Evolutionary conservation across 1,140 invertebrate genomes (phyloP), one percentile per base, ranked within the genome.

Genomic region (Parapsyche elsis): DNA sequence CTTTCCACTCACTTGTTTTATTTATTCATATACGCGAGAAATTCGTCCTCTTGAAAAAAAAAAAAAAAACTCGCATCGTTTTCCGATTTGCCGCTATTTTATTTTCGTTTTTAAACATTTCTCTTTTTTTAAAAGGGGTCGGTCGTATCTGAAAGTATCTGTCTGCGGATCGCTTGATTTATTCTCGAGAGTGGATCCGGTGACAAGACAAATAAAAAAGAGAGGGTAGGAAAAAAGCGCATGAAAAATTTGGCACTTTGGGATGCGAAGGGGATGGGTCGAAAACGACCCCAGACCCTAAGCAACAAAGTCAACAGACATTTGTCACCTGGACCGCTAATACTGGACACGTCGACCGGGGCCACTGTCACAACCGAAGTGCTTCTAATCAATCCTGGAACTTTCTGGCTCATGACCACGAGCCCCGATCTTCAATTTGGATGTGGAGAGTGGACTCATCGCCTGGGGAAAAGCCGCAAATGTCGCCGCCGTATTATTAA

Each of bases 231-330:
- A 67, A 49, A 73, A 73, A 46, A 73, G 45, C 14, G 45, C 71
- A 49, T 73, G 71, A 73, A 73, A 73, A 73, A 73, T 73, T 45
- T 38, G n/a, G 7, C 45, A 45, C 38, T 71, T 46, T 38, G 45
- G n/a, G 24, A 4, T 38, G 30, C 30, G 30, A 1, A 38, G 7
- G 30, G 30, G 30, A 5, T 21, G 24, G 19, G 61, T 23, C 61
- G 61, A 67, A 46, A 53, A 53, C 49, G 61, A 23, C 24, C 61
- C 49, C 2, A 53, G 30, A 38, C 30, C 30, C 30, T 67, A 46
- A 46, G 71, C 71, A 73, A 73, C 71, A 73, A 46, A 73, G 71
- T 73, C 71, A 73, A 73, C 71, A 46, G 71, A 49, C 71, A 73
- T 73, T 73, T 73, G 71, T 73, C 71, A 73, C 71, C 71, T 73